Base-by-base conservation (phyloP, 2,888 invertebrate genomes). In the Xestia xanthographa region DNA sequence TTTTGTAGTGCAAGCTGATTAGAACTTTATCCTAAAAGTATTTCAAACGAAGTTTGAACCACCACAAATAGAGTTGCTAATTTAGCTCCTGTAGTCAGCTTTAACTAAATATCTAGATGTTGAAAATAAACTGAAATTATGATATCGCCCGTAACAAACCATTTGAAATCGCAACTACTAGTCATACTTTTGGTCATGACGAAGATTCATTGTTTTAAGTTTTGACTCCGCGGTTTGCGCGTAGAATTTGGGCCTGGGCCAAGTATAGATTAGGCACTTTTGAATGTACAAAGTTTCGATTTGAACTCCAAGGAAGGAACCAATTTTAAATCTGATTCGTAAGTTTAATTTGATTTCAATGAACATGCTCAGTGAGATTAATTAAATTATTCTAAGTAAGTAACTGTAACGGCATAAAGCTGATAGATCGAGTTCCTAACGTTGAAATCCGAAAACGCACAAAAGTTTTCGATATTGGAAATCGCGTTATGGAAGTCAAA, bases 141-240 rank as follows among this genome's bases (percentile, higher is more conserved):
- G 12, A 12, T 65, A 43, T 43, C 29, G 14, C 20, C 6, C 14
- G 20, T 68, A 5, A 60, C 48, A 68, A 66, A 56, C 41, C 53
- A 56, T 60, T 78, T 53, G 14, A 43, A 75, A 66, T 65, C 22
- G n/a, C 56, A 70, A 70, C 60, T 81, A 72, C 43, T 45, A 43
- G 72, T 62, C 60, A 75, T 78, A 58, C 63, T 62, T 77, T 75
- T 85, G 79, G 34, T 58, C 53, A 77, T 26, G 63, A 75, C 74
- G 17, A 74, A 83, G 76, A 85, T 83, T 83, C 63, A 85, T 83
- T 74, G 74, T 77, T 75, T 73, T 43, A 80, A 82, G 76, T 84
- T 85, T 65, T 62, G 65, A 45, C 45, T 72, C 9, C 26, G 66
- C 56, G 73, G 67, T 78, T 81, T 75, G 70, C 67, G 70, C 69